Evolutionary conservation across 1,140 invertebrate species (phyloP), one percentile per base, ranked within the genome.

Genomic region (Drosophila serrata): DNA sequence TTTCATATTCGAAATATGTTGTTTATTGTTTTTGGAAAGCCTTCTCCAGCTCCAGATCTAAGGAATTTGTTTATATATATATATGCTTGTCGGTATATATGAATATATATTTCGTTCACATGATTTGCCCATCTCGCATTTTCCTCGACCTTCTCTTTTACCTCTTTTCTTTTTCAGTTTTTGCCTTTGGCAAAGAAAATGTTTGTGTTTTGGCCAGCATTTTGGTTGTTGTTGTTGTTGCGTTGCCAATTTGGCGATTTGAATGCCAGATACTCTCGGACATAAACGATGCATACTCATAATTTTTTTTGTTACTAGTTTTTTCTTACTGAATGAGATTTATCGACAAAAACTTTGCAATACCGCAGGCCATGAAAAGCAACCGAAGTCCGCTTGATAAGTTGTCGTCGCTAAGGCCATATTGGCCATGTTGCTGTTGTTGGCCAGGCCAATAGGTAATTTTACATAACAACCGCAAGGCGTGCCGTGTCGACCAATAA

Each of bases 381-480:
- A 64, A 40, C 45, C 76, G 61, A 56, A 72, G 67, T 58, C 63
- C 60, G 49, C 69, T 84, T 82, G 59, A 75, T 74, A 69, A 79
- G 43, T 77, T 78, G 59, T 60, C 51, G 57, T 82, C 80, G 70
- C 64, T 53, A 37, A 40, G 45, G 64, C 75, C 60, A 65, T 73
- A 48, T 45, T 59, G 33, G 40, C 33, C 57, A 24, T 51, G 49
- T 60, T n/a, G 49, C 56, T n/a, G 24, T 61, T 78, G 80, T 82
- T 82, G 29, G 31, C 31, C 49, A 53, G 31, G 51, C 51, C 51
- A 76, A 82, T 79, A 64, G 75, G 62, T 75, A 82, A 82, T 82
- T 82, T 82, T 82, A 79, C 80, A 82, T 79, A 82, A 82, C 82
- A 82, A 82, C 81, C 63, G 49, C 63, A 42, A 75, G 81, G 81